phyloP scores from a whole-genome alignment of 2,797 vertebrate genomes.

The Pipistrellus kuhlii region DNA sequence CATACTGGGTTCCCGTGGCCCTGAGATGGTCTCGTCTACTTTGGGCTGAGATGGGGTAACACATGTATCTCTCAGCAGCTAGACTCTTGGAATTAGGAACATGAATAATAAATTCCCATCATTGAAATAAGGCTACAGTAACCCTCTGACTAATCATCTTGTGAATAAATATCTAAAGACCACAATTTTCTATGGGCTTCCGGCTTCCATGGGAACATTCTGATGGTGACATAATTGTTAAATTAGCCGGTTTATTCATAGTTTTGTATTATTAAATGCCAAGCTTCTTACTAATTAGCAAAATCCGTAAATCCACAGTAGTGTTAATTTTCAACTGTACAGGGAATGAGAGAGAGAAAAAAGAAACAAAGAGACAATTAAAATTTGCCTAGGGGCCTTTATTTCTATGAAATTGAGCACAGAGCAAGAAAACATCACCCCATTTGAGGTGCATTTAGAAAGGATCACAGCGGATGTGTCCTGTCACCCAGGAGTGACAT shows the following conservation, averaged over 20 bases:
- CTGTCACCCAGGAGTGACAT: background rate
- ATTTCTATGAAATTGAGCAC: conserved; percentile 1
- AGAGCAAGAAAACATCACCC: conserved; percentile 52
- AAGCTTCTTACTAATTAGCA: conserved; percentile 77
- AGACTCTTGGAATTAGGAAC: conserved; percentile 20
- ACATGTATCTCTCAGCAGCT: background rate
- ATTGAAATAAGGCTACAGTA: conserved; percentile 61
- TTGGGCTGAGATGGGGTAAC: background rate
- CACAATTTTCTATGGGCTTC: conserved; percentile 67
- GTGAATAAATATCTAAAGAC: conserved; percentile 80
- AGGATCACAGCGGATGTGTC: conserved; percentile 5
- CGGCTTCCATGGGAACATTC: conserved; percentile 68
- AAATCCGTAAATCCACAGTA: conserved; percentile 62
- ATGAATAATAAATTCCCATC: conserved; percentile 32
- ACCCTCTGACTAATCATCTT: conserved; percentile 75
- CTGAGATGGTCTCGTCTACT: background rate
- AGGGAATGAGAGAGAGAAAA: background rate
- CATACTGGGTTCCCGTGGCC: background rate
- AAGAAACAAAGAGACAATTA: conserved; percentile 62
- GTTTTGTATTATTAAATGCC: conserved; percentile 79
- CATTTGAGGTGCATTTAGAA: conserved; percentile 2
- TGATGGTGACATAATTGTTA: conserved; percentile 73
- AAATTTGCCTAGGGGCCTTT: conserved; percentile 2
- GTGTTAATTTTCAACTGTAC: conserved; percentile 67
- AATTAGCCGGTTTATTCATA: conserved; percentile 81